Conservation (phyloP, 2,888 invertebrate species). For the Dioctria rufipes region DNA sequence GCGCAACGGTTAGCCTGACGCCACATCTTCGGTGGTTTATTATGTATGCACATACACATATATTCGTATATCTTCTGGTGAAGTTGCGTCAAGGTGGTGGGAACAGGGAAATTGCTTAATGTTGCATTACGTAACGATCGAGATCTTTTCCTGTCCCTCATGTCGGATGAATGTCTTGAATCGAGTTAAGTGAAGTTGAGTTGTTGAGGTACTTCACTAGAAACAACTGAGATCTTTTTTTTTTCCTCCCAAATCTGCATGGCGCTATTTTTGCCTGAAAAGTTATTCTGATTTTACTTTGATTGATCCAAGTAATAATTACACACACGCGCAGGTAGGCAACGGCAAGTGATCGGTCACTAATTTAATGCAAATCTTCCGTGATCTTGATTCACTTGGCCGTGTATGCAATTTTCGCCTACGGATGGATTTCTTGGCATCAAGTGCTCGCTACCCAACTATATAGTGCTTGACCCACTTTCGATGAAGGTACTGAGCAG, state of each 20-base stretch:
- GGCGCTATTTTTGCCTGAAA: background rate
- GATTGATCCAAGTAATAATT: conserved; percentile 13
- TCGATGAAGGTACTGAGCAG: background rate
- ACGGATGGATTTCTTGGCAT: too few species aligned
- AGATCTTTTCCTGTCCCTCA: background rate
- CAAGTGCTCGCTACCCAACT: too few species aligned
- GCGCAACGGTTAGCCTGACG: too few species aligned
- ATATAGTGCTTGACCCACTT: conserved; percentile 2
- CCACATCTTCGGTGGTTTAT: too few species aligned
- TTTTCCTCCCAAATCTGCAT: background rate
- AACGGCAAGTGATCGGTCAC: conserved; percentile 3
- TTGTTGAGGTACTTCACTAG: too few species aligned
- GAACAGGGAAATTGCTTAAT: conserved; percentile 15
- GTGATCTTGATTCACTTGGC: conserved; percentile 26
- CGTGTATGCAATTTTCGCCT: background rate
- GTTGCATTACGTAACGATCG: conserved; percentile 14
- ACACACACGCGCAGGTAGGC: conserved; percentile 20
- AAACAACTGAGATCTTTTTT: too few species aligned
- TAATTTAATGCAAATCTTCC: conserved; percentile 32
- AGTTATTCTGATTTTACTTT: conserved; percentile 27
- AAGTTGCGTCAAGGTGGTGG: background rate
- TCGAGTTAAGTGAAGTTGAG: too few species aligned
- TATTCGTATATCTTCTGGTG: too few species aligned
- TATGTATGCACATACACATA: too few species aligned
- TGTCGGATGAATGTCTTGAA: background rate